Evolutionary conservation across 2,113 vertebrate species (phyloP).

Genomic region (mouse (Mus musculus)): GRCm39 chr8:101518001-101518500

Average conservation of each 20-base stretch:
- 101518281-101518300: background rate
- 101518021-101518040: background rate
- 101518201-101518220: background rate
- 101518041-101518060: background rate
- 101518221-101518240: background rate
- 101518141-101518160: background rate
- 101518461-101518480: background rate
- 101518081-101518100: background rate
- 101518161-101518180: background rate
- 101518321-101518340: background rate
- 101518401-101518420: no score
- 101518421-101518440: background rate
- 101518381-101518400: no score
- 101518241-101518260: background rate
- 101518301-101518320: background rate
- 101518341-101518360: background rate
- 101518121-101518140: background rate
- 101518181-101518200: background rate
- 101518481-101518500: background rate
- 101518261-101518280: conserved; percentile 35
- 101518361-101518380: background rate
- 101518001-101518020: background rate
- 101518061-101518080: background rate
- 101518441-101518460: background rate
- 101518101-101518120: background rate